phyloP scores from a whole-genome alignment of 1,140 invertebrate species.

The Aphelinus atriplicis region DNA sequence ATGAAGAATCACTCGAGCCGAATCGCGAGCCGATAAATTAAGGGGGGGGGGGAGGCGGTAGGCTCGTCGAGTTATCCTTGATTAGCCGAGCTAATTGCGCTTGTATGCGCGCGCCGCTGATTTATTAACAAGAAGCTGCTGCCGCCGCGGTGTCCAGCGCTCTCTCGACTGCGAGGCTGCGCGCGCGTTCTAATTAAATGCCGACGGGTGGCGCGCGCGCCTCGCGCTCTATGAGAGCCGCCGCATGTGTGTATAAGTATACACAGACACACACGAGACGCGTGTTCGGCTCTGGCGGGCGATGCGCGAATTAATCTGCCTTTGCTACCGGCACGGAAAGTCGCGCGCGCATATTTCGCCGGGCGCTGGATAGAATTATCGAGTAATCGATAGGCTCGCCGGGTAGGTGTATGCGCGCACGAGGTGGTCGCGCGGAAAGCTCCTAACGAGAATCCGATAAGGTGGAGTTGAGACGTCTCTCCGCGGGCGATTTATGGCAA shows the following conservation, averaged over 20 bases:
- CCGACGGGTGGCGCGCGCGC: conserved; percentile 39
- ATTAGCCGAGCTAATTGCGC: conserved; percentile 59
- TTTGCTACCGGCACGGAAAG: neutral
- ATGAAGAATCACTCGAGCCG: conserved; percentile 37
- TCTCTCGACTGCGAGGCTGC: conserved; percentile 4
- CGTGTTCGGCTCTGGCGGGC: neutral
- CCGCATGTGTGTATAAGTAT: no score
- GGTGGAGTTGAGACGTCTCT: no score
- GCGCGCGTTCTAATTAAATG: conserved; percentile 55
- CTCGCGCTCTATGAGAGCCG: neutral
- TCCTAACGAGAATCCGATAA: no score
- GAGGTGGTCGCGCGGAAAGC: no score
- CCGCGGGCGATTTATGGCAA: no score
- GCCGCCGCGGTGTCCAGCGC: neutral
- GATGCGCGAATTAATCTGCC: neutral
- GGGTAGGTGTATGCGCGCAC: no score
- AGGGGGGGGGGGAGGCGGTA: conserved; percentile 38
- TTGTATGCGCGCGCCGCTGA: conserved; percentile 51
- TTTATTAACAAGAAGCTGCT: conserved; percentile 49
- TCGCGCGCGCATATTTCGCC: no score
- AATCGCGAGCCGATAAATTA: conserved; percentile 58
- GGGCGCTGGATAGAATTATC: no score
- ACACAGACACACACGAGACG: no score
- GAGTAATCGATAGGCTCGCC: no score
- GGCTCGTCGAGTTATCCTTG: conserved; percentile 50